Percentiles rank a stretch among this genome's conserved stretches.
These are phyloP conservation scores for Drosophila rufa DNA, from an alignment of 1,140 invertebrate genomes.

Conservation along the genomic window DNA sequence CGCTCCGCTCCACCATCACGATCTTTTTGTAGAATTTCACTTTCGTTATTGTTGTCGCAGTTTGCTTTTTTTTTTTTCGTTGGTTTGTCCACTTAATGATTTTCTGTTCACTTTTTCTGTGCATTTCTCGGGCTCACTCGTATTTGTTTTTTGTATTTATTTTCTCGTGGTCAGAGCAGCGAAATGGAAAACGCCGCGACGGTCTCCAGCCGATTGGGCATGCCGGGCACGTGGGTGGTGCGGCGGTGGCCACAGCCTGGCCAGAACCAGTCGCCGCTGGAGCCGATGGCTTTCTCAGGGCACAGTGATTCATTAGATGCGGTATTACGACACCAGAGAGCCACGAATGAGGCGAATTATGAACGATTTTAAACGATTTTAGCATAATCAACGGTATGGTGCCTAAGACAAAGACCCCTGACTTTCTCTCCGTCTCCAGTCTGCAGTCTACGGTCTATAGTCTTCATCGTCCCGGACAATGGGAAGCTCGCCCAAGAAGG, in stretches of 20 bases:
- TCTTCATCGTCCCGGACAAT: constrained; percentile 33
- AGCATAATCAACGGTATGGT: constrained; percentile 62
- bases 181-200: constrained; percentile 71
- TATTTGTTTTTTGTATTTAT: constrained; percentile 44
- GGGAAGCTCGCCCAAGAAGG: constrained; percentile 56
- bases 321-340: constrained; percentile 63
- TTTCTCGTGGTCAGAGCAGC: constrained; percentile 59
- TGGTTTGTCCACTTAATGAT: constrained; percentile 39
- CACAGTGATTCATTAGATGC: constrained; percentile 46
- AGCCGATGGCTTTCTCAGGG: constrained; percentile 33
- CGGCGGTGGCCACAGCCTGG: constrained; percentile 6
- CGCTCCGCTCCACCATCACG: constrained; percentile 50
- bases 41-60: constrained; percentile 74
- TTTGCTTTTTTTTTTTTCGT: constrained; percentile 35
- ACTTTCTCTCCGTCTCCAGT: constrained; percentile 56
- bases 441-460: not conserved
- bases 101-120: constrained; percentile 71
- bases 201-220: constrained; percentile 34
- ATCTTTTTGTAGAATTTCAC: constrained; percentile 81
- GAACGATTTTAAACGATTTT: constrained; percentile 74
- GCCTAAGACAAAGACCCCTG: constrained; percentile 56
- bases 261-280: constrained; percentile 51
- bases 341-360: constrained; percentile 46
- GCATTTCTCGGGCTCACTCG: constrained; percentile 29
- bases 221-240: constrained; percentile 70